Evolutionary conservation across 1,140 invertebrate species (phyloP).

Genomic region (Panagrolaimus sp.): DNA sequence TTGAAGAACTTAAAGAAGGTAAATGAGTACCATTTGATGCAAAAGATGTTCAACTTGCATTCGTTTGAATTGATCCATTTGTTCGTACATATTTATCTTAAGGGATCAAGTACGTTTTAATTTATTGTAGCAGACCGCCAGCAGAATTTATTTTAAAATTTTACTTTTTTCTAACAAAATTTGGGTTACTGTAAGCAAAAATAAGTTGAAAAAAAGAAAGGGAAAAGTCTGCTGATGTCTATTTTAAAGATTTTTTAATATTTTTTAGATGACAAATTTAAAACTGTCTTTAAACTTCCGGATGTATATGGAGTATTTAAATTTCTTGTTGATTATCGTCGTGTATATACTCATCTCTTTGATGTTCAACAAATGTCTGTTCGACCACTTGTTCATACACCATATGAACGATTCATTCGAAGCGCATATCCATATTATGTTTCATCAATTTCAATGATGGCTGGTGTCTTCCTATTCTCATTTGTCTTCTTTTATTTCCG

Average conservation of each 20-base stretch:
- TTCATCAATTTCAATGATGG: constrained; percentile 99
- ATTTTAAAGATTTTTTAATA: no score
- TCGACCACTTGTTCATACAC: constrained; percentile 87
- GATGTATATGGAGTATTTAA: constrained; percentile 99
- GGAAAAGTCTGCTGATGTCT: no score
- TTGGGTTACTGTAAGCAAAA: no score
- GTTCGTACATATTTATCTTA: constrained; percentile 77
- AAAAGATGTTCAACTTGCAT: constrained; percentile 90
- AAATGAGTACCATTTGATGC: constrained; percentile 86
- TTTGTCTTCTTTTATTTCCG: constrained; percentile 57
- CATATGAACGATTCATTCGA: constrained; percentile 95
- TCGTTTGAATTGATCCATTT: constrained; percentile 98
- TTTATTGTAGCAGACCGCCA: no score
- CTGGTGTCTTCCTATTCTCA: constrained; percentile 58
- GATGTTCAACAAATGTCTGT: constrained; percentile 86
- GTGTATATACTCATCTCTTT: constrained; percentile 83
- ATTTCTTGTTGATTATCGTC: constrained; percentile 94
- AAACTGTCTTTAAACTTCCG: constrained; percentile 85
- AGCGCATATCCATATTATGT: constrained; percentile 97
- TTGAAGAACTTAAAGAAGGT: constrained; percentile 77
- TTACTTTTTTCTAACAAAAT: no score
- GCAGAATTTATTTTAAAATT: no score
- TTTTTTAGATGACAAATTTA: constrained; percentile 71
- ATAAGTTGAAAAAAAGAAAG: no score
- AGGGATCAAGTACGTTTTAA: constrained; percentile 40